Evolutionary conservation across 2,888 invertebrate species (phyloP).

Genomic region (Stenodera caucasica): DNA sequence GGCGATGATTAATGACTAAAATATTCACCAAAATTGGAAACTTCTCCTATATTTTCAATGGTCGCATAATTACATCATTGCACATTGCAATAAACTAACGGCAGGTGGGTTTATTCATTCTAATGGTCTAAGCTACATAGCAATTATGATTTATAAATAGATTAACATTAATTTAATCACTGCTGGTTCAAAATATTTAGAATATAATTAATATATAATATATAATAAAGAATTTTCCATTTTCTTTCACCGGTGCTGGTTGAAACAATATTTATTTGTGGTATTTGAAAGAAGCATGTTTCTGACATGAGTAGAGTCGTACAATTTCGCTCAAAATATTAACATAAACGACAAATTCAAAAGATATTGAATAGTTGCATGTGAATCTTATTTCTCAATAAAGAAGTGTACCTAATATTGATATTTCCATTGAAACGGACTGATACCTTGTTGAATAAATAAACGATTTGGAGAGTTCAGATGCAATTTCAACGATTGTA

Average conservation of each 20-base stretch:
- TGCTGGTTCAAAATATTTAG: not conserved
- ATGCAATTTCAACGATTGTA: not conserved
- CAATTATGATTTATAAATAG: constrained; percentile 4
- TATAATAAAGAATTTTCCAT: too few species aligned
- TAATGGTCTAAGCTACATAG: not conserved
- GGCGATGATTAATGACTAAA: constrained; percentile 4
- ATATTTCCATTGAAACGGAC: not conserved
- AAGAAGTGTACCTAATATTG: not conserved
- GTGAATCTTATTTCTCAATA: too few species aligned
- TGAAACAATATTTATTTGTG: too few species aligned
- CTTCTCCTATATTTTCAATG: not conserved
- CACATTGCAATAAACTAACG: not conserved
- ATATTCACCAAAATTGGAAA: constrained; percentile 5
- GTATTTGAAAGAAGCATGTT: too few species aligned
- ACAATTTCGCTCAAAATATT: too few species aligned
- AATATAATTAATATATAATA: too few species aligned
- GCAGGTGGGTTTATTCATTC: not conserved
- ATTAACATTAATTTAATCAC: too few species aligned
- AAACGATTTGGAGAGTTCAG: not conserved
- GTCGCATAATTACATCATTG: not conserved
- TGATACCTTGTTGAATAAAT: not conserved
- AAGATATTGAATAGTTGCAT: too few species aligned
- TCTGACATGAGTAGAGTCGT: too few species aligned
- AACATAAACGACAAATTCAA: too few species aligned
- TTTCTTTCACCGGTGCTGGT: too few species aligned